These are phyloP conservation scores for Aspidiotus destructor DNA, from an alignment of 2,888 invertebrate genomes.

Conservation along the genomic window DNA sequence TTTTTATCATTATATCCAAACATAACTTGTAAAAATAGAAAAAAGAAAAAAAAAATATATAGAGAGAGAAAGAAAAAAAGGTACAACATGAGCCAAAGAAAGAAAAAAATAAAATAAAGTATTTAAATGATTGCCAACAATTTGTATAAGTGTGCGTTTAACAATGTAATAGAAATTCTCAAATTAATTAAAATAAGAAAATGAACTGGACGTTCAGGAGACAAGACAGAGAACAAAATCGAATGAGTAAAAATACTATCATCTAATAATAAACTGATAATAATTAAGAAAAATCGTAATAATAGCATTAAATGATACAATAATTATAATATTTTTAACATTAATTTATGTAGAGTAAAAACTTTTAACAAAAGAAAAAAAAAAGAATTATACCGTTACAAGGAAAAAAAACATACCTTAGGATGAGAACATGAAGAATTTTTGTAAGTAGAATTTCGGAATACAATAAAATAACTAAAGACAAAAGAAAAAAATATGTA, in stretches of 20 bases:
- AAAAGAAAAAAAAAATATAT: constrained; percentile 18
- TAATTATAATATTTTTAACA: constrained; percentile 9
- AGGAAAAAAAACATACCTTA: constrained; percentile 8
- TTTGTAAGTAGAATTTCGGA: constrained; percentile 31
- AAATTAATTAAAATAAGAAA: constrained; percentile 12
- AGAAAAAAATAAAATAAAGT: constrained; percentile 14
- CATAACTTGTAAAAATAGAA: constrained; percentile 32
- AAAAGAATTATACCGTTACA: constrained; percentile 7
- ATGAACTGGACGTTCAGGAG: constrained; percentile 8
- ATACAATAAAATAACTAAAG: constrained; percentile 13
- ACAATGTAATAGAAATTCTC: constrained; percentile 26
- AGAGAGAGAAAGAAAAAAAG: constrained; percentile 23
- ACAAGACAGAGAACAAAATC: constrained; percentile 3
- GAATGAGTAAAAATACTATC: constrained; percentile 10
- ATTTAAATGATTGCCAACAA: constrained; percentile 27
- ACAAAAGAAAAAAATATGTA: constrained; percentile 19
- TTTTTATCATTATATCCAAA: constrained; percentile 17
- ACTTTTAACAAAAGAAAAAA: constrained; percentile 16
- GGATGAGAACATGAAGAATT: constrained; percentile 17
- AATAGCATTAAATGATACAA: constrained; percentile 11
- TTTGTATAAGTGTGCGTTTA: constrained; percentile 31
- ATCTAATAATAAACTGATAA: constrained; percentile 10
- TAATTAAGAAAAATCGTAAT: constrained; percentile 16
- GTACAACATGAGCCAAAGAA: constrained; percentile 22
- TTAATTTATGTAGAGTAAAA: constrained; percentile 13